Conservation (phyloP, 92 coral and sea anemone species). For the Hydrozoanthus gracilis region DNA sequence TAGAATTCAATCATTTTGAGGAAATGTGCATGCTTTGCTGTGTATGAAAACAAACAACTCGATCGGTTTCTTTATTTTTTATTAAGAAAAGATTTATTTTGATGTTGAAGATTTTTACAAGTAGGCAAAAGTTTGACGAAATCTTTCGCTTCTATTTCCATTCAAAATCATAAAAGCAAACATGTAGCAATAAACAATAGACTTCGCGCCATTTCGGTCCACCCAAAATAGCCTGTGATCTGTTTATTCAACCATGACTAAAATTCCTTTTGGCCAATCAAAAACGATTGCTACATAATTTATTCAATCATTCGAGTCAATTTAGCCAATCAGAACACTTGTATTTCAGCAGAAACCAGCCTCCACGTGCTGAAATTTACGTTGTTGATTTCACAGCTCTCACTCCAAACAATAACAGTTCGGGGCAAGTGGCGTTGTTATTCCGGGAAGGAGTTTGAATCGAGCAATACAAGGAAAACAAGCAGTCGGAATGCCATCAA, state of each 20-base stretch:
- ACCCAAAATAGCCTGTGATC: constrained; percentile 70
- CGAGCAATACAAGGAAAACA: background rate
- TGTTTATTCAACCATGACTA: constrained; percentile 66
- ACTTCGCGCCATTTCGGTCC: constrained; percentile 39
- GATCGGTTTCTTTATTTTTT: background rate
- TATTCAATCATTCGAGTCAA: constrained; percentile 62
- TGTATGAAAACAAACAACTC: too few species aligned
- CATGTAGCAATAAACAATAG: constrained; percentile 18
- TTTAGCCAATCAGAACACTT: constrained; percentile 75
- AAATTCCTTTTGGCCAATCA: constrained; percentile 69
- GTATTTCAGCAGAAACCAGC: constrained; percentile 54
- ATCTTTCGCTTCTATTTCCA: constrained; percentile 5
- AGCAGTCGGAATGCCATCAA: constrained; percentile 62
- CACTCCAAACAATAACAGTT: constrained; percentile 46
- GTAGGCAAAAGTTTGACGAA: background rate
- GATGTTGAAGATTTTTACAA: background rate
- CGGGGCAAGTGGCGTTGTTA: background rate
- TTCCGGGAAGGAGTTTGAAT: constrained; percentile 14
- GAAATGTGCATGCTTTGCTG: too few species aligned
- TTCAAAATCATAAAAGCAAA: background rate
- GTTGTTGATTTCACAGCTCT: constrained; percentile 16
- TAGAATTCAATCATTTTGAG: too few species aligned
- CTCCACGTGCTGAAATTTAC: constrained; percentile 85
- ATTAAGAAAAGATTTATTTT: background rate
- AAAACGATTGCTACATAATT: constrained; percentile 32